phyloP scores from a whole-genome alignment of 2,113 vertebrate species.

The Oryzias javanicus region DNA sequence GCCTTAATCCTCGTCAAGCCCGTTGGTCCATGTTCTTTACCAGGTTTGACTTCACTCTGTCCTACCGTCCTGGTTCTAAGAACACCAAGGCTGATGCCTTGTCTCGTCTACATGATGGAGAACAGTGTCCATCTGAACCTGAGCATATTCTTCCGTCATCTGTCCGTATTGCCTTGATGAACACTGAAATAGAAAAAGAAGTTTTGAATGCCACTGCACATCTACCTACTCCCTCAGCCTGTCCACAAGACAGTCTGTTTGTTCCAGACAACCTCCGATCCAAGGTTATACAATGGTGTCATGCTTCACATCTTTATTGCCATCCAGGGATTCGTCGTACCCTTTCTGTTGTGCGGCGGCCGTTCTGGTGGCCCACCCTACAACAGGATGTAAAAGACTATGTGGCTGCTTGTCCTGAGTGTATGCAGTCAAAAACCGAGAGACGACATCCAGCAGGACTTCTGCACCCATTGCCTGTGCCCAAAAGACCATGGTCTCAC shows the following conservation, averaged over 20 bases:
- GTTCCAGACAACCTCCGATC: not conserved
- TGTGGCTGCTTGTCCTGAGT: not conserved
- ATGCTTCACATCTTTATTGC: not conserved
- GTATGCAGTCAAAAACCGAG: too few species aligned
- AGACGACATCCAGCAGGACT: not conserved
- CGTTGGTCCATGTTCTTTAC: too few species aligned
- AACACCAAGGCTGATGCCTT: too few species aligned
- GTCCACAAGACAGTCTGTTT: not conserved
- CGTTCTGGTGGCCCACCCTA: not conserved
- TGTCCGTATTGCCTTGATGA: not conserved
- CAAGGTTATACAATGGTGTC: not conserved
- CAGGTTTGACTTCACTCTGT: too few species aligned
- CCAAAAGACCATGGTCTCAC: not conserved
- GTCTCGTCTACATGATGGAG: not conserved
- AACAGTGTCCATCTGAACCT: not conserved
- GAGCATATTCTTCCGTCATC: not conserved
- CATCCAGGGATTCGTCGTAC: not conserved
- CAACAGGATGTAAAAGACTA: not conserved
- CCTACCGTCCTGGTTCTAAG: too few species aligned
- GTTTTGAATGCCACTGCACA: not conserved
- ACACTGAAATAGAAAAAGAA: not conserved
- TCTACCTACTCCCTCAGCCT: not conserved
- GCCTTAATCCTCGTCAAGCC: too few species aligned
- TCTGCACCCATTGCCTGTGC: not conserved
- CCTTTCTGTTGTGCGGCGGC: not conserved